Conservation (phyloP, 2,113 vertebrate species). For the Sinosuthora webbiana region DNA sequence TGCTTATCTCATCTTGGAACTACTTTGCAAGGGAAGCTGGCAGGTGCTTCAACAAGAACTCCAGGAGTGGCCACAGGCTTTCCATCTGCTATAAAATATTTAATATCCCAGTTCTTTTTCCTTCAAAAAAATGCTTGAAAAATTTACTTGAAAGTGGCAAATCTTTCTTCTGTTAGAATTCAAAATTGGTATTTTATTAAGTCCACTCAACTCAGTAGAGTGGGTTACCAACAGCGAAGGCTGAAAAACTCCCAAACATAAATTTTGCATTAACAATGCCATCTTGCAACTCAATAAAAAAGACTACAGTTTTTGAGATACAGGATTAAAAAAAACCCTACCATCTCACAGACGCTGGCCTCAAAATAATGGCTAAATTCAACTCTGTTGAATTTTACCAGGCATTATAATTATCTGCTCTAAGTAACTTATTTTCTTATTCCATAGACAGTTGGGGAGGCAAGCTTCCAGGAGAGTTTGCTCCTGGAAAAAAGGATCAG, state of each 20-base stretch:
- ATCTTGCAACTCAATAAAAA: background rate
- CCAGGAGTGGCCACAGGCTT: background rate
- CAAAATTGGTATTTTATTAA: background rate
- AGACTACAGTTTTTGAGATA: background rate
- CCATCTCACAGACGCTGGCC: background rate
- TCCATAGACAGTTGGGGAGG: background rate
- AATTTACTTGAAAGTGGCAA: background rate
- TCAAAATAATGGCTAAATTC: background rate
- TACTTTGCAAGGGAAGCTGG: background rate
- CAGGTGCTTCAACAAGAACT: background rate
- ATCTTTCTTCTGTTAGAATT: background rate
- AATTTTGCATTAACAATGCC: background rate
- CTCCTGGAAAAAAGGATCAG: background rate
- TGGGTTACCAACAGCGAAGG: background rate
- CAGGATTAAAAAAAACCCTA: rapidly evolving
- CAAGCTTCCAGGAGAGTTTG: background rate
- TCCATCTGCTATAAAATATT: background rate
- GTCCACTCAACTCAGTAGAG: background rate
- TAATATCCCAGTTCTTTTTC: background rate
- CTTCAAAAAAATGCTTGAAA: background rate
- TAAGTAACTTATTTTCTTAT: background rate
- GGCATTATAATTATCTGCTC: background rate
- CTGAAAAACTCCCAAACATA: background rate
- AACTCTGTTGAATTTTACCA: background rate
- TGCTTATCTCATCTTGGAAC: background rate